Percentiles rank a stretch among this genome's conserved stretches.
Evolutionary conservation across 1,140 invertebrate species (phyloP).

Genomic region (Zophobas atratus): DNA sequence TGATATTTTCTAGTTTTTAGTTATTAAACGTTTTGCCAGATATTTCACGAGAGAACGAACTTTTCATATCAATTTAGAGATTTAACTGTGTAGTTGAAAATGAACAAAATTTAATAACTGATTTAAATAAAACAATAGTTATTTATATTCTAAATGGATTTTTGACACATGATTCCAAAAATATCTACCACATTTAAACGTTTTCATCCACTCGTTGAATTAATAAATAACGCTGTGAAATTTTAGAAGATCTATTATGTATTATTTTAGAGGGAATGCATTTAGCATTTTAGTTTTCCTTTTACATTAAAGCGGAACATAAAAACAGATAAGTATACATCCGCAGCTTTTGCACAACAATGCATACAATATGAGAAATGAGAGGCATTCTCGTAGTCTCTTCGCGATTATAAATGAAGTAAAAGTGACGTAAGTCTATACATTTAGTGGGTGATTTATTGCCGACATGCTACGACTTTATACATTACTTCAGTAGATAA

Average conservation of each 20-base stretch:
- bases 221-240: no score
- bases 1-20: no score
- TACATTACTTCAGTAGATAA: conserved; percentile 38
- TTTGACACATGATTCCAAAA: no score
- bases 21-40: no score
- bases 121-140: no score
- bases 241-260: not conserved
- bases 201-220: no score
- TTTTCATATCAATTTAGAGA: no score
- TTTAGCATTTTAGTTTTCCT: conserved; percentile 10
- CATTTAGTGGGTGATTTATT: conserved; percentile 37
- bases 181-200: no score
- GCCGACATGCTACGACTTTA: conserved; percentile 26
- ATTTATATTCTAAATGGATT: no score
- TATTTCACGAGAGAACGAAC: no score
- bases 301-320: conserved; percentile 9
- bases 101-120: no score
- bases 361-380: conserved; percentile 8
- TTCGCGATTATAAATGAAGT: conserved; percentile 30
- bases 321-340: not conserved
- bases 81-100: no score
- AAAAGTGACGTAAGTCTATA: conserved; percentile 36
- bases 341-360: conserved; percentile 1
- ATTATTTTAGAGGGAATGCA: not conserved
- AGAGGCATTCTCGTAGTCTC: conserved; percentile 24